Evolutionary conservation across 2,113 vertebrate genomes (phyloP), one percentile per base, ranked within the genome.

Genomic region (Rhipidura dahli): DNA sequence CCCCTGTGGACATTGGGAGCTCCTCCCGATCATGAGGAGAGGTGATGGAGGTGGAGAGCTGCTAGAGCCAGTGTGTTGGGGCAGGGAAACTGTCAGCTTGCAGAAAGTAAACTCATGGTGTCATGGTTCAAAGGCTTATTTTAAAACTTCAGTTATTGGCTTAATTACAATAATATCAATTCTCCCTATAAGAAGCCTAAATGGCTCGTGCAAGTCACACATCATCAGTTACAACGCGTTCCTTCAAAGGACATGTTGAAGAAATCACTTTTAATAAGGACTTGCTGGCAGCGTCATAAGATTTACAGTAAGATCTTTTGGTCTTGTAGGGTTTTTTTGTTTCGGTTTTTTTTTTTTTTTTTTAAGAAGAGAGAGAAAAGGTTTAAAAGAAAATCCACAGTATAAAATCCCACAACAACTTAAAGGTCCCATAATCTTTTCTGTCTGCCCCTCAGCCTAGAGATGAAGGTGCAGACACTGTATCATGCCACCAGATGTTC

Each of bases 231-330:
- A 49, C 39, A 71, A 50, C 0, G 1, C 7, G 1, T 80, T 94
- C 42, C 60, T 60, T 89, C 56, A 50, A 82, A 83, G 87, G 81
- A 42, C 51, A 51, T 44, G 66, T 76, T 92, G 50, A 83, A 68
- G 78, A 73, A 92, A 90, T 89, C 76, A 60, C 47, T 83, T 95
- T 90, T 63, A 93, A 76, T 83, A 88, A 83, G 78, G 78, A 59
- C 85, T 88, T 83, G 59, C 44, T 96, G 35, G 49, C 75, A 87
- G 88, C 22, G 45, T 70, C 82, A 81, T 33, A 51, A 78, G 69
- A 78, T 94, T 85, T 82, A 54, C 17, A 77, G 81, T 83, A 61
- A 92, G 75, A 92, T 77, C 80, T 59, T 86, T 54, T 45, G 33
- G 26, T 59, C 44, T 42, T 22, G 54, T 49, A n/a, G n/a, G 4